phyloP scores from a whole-genome alignment of 2,888 invertebrate genomes.

The Hirtodrosophila trivittata region DNA sequence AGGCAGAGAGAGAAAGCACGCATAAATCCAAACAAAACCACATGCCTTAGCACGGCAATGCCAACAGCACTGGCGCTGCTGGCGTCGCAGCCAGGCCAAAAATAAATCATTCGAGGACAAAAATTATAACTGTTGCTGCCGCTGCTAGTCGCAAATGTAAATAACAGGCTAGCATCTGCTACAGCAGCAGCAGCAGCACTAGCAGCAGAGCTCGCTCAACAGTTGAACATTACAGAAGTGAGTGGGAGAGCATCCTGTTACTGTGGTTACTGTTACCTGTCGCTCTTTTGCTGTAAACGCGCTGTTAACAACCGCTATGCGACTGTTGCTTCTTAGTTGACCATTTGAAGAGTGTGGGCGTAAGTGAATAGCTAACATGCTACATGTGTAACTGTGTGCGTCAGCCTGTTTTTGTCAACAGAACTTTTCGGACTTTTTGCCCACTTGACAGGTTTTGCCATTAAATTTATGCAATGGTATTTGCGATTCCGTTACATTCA shows the following conservation, averaged over 20 bases:
- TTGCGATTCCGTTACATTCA: slow-evolving; percentile 47
- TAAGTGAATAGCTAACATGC: background rate
- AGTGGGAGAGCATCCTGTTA: slow-evolving; percentile 34
- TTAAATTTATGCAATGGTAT: slow-evolving; percentile 61
- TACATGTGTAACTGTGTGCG: slow-evolving; percentile 11
- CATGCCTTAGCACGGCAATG: slow-evolving; percentile 59
- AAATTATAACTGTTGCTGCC: slow-evolving; percentile 77
- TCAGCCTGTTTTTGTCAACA: slow-evolving; percentile 46
- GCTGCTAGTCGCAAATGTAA: slow-evolving; percentile 56
- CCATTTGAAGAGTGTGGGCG: slow-evolving; percentile 9
- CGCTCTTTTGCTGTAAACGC: slow-evolving; percentile 39
- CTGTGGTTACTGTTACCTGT: background rate
- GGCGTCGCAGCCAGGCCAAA: slow-evolving; percentile 61
- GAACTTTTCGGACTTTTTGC: slow-evolving; percentile 46
- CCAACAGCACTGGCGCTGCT: slow-evolving; percentile 30
- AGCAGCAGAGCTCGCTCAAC: slow-evolving; percentile 53
- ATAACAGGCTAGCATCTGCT: slow-evolving; percentile 62
- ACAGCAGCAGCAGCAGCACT: slow-evolving; percentile 10
- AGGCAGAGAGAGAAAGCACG: slow-evolving; percentile 29
- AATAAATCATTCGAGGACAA: slow-evolving; percentile 78
- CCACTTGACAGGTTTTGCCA: slow-evolving; percentile 56
- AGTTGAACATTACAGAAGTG: slow-evolving; percentile 43
- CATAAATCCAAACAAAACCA: slow-evolving; percentile 75
- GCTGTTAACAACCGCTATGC: slow-evolving; percentile 40
- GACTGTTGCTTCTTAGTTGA: slow-evolving; percentile 57